Evolutionary conservation across 2,797 vertebrate genomes (phyloP), one percentile per base, ranked within the genome.

Genomic region (Enteromius unitaeniatus): DNA sequence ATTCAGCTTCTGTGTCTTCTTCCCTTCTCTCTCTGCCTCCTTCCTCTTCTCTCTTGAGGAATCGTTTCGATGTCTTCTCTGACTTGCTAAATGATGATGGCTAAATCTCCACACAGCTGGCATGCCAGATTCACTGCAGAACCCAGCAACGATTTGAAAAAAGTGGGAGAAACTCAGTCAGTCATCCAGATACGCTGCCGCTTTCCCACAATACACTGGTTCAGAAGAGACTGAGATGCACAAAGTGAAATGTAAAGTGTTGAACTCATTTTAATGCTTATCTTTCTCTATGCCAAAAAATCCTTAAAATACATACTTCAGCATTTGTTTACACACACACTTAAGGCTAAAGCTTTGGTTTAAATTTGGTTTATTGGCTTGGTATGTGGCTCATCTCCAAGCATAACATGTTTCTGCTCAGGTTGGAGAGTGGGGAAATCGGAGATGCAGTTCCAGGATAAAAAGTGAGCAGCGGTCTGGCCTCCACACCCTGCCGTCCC

Each of bases 1-100:
- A 85, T 93, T 89, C 87, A 89, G 86, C 86, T 78, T 79, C 87
- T 86, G 84, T 78, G 84, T 92, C 84, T 69, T 82, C 84, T 72
- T 83, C 84, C 47, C 28, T 77, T 79, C 42, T 83, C 40, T 84
- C 58, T 34, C 79, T 53, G 23, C 47, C 65, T 31, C 53, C 42
- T 73, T 74, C 42, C 37, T 51, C 55, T 58, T 58, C 34, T 58
- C 79, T 87, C 90, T 9, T 62, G 88, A 89, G 93, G 90, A 93
- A 92, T 91, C 73, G 84, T 90, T 91, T 91, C 86, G 82, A 91
- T 93, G 92, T 93, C 88, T 91, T 91, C 88, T 91, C 91, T 91
- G 91, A 91, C 90, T 89, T 88, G 87, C 91, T 94, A 93, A 95
- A 94, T 92, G 90, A 94, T 94, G 93, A 94, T 90, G 92, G 93